These are phyloP conservation scores for Rhogogaster chlorosoma DNA, from an alignment of 2,888 invertebrate species.

Conservation along the genomic window DNA sequence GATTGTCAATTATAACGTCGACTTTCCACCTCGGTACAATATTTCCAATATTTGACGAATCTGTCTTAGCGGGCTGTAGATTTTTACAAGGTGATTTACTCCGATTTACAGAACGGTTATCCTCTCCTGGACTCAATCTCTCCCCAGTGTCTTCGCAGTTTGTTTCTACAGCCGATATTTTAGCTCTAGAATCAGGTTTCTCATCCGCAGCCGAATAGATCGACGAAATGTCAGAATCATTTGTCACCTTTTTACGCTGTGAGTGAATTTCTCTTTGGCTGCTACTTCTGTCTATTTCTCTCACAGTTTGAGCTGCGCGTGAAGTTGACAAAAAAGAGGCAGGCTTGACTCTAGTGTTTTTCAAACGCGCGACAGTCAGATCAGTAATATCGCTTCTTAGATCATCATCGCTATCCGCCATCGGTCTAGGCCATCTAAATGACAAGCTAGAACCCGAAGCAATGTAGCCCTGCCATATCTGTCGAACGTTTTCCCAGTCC, in stretches of 20 bases:
- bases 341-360: not conserved
- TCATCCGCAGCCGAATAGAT: not conserved
- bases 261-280: not conserved
- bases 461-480: slow-evolving; percentile 70
- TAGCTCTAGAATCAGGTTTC: not conserved
- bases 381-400: slow-evolving; percentile 68
- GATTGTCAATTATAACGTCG: slow-evolving; percentile 63
- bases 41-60: slow-evolving; percentile 58
- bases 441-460: slow-evolving; percentile 60
- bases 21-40: slow-evolving; percentile 66
- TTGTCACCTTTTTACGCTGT: not conserved
- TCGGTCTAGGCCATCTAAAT: slow-evolving; percentile 73
- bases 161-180: not conserved
- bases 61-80: not conserved
- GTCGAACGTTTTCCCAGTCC: slow-evolving; percentile 73
- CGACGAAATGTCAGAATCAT: not conserved
- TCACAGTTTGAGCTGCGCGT: not conserved
- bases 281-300: not conserved
- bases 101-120: not conserved
- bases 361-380: slow-evolving; percentile 40
- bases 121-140: not conserved
- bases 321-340: not conserved
- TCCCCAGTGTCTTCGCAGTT: slow-evolving; percentile 7
- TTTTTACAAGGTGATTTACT: not conserved
- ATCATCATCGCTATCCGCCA: slow-evolving; percentile 73